Evolutionary conservation across 2,888 invertebrate species (phyloP).

Genomic region (Drosophila formosana): DNA sequence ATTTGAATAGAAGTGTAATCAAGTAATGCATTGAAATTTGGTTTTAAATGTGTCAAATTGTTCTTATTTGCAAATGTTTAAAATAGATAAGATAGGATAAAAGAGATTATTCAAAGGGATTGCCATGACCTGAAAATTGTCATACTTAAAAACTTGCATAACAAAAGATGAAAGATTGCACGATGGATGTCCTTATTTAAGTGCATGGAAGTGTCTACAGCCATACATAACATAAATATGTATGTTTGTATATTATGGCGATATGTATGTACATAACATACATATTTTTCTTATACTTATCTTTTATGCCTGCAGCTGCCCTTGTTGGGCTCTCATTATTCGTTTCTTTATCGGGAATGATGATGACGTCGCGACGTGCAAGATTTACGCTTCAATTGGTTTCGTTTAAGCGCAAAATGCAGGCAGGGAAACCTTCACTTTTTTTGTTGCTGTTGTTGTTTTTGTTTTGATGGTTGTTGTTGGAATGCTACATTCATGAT

Average conservation of each 20-base stretch:
- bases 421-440: conserved; percentile 44
- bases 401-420: conserved; percentile 75
- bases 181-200: conserved; percentile 8
- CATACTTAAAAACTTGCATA: not conserved
- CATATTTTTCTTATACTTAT: conserved; percentile 14
- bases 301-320: conserved; percentile 30
- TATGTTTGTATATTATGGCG: not conserved
- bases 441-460: conserved; percentile 15
- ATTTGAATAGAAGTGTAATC: too few species aligned
- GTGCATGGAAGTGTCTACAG: not conserved
- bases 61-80: too few species aligned
- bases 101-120: not conserved
- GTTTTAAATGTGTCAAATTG: too few species aligned
- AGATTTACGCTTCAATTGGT: conserved; percentile 80
- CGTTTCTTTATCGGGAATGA: conserved; percentile 60
- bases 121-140: not conserved
- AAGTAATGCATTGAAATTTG: too few species aligned
- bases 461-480: conserved; percentile 11
- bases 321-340: conserved; percentile 55
- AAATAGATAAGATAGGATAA: not conserved
- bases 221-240: not conserved
- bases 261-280: not conserved
- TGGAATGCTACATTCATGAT: conserved; percentile 49
- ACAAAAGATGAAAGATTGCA: conserved; percentile 7
- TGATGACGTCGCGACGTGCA: conserved; percentile 54